Evolutionary conservation across 2,113 vertebrate genomes (phyloP), one percentile per base, ranked within the genome.

Genomic region (Bos javanicus): DNA sequence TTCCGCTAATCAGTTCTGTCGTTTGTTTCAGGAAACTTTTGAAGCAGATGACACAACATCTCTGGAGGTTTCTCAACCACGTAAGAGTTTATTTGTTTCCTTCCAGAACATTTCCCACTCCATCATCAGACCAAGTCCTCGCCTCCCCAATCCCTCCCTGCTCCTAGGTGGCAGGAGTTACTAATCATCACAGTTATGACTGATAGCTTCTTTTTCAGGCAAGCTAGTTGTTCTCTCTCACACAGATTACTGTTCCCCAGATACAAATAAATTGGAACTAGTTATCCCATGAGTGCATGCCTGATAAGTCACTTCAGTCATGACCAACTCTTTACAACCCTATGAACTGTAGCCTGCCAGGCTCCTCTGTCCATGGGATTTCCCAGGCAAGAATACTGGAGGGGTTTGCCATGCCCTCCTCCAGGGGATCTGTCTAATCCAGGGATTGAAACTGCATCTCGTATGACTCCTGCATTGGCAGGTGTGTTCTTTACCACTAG

Each of bases 11-110:
- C 93, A 89, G 74, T 92, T 92, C 36, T 97, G 81, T 98, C 97
- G 96, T 96, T 97, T 94, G 94, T 52, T 96, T 81, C 67, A 89
- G 94, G 93, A 98, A 96, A 97, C 46, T 97, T 93, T 96, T 96
- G 94, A 97, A 87, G 92, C 60, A 94, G 92, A 98, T 93, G 88
- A 98, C 91, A 97, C 59, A 95, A 96, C 86, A 33, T 87, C 87
- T 71, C 97, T 83, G 71, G 94, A 83, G 94, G 2, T 83, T 96
- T 95, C 81, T 96, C 54, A 89, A 71, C 33, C 62, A 95, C 48
- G 21, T 39, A 92, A 43, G 62, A 87, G 64, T 96, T 93, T 81
- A 90, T 94, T 96, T 96, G 74, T 46, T 98, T 98, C 76, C 17
- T 96, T 90, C 52, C 67, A 92, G 93, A 94, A 95, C 36, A 78